Percentiles rank a stretch among this genome's conserved stretches.
Conservation (phyloP, 2,113 vertebrate genomes). For the Tenebrosternarchus preto region DNA sequence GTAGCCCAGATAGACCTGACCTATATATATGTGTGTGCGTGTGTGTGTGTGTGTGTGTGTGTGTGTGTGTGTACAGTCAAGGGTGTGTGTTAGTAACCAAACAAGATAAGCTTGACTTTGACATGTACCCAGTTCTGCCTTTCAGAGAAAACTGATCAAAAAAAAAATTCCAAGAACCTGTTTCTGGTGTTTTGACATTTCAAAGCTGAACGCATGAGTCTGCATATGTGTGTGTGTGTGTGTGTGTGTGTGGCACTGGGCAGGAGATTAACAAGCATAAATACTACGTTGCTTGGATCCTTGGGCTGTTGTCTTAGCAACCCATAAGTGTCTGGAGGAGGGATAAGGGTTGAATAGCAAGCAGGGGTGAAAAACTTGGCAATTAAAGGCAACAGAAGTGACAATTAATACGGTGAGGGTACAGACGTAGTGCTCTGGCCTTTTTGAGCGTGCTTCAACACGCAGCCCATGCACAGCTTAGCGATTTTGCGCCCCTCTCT, state of each 20-base stretch:
- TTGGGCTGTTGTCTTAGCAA: conserved; percentile 84
- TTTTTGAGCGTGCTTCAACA: conserved; percentile 46
- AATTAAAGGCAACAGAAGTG: conserved; percentile 53
- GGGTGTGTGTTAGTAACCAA: conserved; percentile 32
- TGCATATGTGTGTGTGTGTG: conserved; percentile 1
- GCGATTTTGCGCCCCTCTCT: conserved; percentile 21
- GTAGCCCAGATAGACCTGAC: too few relatives aligned
- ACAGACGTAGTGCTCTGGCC: conserved; percentile 46
- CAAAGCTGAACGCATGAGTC: too few relatives aligned
- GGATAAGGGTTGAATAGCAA: conserved; percentile 83
- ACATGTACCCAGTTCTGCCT: conserved; percentile 16
- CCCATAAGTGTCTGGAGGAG: conserved; percentile 74
- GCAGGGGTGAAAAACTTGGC: conserved; percentile 55
- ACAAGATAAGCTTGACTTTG: conserved; percentile 39
- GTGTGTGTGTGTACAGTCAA: conserved; percentile 28
- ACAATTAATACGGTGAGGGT: conserved; percentile 55
- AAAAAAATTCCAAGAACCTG: not conserved
- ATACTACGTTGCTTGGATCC: conserved; percentile 71
- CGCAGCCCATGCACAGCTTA: conserved; percentile 49
- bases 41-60: too few relatives aligned
- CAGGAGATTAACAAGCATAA: conserved; percentile 36
- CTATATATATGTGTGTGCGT: too few relatives aligned
- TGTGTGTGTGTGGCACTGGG: conserved; percentile 18
- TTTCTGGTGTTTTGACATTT: conserved; percentile 8
- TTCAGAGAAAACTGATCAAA: conserved; percentile 1